A percentile compares a stretch with the other conserved stretches of the same genome.
These are phyloP conservation scores for Drosophila pullipes DNA, from an alignment of 2,888 invertebrate species.

Conservation along the genomic window DNA sequence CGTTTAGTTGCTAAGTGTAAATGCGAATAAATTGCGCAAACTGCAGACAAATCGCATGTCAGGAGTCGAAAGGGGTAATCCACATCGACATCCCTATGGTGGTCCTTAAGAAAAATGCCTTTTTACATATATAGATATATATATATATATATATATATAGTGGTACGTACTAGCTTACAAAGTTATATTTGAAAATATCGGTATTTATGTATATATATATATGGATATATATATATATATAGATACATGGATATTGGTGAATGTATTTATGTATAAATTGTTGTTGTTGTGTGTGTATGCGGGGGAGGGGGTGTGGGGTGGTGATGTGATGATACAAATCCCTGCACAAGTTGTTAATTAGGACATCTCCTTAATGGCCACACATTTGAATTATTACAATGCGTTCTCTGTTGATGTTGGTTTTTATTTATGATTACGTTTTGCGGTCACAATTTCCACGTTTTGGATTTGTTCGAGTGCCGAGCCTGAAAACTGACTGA, in stretches of 20 bases:
- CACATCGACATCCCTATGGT: neutral
- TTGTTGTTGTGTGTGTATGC: neutral
- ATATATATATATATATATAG: slow-evolving; percentile 13
- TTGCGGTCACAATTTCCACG: neutral
- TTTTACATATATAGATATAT: slow-evolving; percentile 14
- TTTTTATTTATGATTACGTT: neutral
- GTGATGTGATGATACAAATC: slow-evolving; percentile 1
- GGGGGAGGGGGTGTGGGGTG: neutral
- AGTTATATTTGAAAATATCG: slow-evolving; percentile 10
- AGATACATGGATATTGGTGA: slow-evolving; percentile 1
- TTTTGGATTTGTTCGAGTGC: neutral
- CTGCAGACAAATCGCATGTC: slow-evolving; percentile 14
- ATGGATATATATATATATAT: slow-evolving; percentile 15
- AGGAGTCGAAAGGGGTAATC: neutral
- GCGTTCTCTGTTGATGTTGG: slow-evolving; percentile 17
- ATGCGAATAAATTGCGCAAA: slow-evolving; percentile 56
- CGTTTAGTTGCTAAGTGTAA: slow-evolving; percentile 25
- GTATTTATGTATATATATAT: slow-evolving; percentile 4
- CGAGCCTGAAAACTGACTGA: slow-evolving; percentile 7
- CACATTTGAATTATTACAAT: slow-evolving; percentile 35
- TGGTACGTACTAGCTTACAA: slow-evolving; percentile 11
- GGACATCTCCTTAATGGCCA: slow-evolving; percentile 27
- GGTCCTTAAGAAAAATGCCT: slow-evolving; percentile 22
- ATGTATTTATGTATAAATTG: neutral
- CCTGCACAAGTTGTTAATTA: slow-evolving; percentile 20